Base-by-base conservation (phyloP, 2,888 invertebrate species). In the Ophraella communa region DNA sequence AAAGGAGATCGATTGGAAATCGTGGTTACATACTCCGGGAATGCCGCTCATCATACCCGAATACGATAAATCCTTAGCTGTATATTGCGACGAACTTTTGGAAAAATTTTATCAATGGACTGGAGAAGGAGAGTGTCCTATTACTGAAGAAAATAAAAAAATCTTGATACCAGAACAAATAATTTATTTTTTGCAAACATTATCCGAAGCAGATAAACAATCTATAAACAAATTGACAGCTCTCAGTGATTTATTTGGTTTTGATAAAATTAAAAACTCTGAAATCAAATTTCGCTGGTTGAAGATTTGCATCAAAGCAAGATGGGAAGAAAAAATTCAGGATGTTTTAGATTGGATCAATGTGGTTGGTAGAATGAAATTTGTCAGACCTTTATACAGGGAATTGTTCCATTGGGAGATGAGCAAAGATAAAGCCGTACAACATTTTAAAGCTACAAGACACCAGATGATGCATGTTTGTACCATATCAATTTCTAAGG, bases 331-430 rank as follows among this genome's bases (percentile, higher is more conserved):
- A 0, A 88, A 88, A 74, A 82, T 96, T 33, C 82, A 85, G 1
- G 85, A 87, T 14, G 90, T 91, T 1, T 83, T 96, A 60, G 80
- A 87, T 18, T 96, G 96, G 84, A 88, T 94, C 7, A 93, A 92
- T 71, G 87, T 87, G 17, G 90, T 93, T 77, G 96, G 96, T 33
- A 87, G 97, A 59, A 93, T 96, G 93, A 97, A 97, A 81, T 97
- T 89, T 82, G 91, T 93, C 1, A 86, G 94, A 30, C 95, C 96
- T 2, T 85, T 97, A 52, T 96, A 95, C 82, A 88, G 93, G 66
- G 94, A 94, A 77, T 84, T 96, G 63, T 92, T 90, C 73, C 85
- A 84, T 0, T 96, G 95, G 96, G 89, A 91, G 66, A 87, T 86
- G 20, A 87, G 89, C 0, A 86, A 91, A 66, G 82, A 85, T 1